These are phyloP conservation scores for Pteropus alecto DNA, from an alignment of 2,113 vertebrate genomes.

Conservation along the genomic window DNA sequence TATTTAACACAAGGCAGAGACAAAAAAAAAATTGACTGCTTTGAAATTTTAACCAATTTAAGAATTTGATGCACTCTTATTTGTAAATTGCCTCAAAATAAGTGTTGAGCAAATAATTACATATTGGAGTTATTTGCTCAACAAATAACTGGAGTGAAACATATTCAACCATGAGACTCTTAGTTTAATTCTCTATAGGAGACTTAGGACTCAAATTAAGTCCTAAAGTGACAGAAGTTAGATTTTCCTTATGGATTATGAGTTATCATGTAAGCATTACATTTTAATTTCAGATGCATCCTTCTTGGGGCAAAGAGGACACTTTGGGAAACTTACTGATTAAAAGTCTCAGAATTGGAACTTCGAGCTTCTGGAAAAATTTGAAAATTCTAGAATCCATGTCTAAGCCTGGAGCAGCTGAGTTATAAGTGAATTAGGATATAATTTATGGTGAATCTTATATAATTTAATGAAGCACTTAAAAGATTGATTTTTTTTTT, in stretches of 20 bases:
- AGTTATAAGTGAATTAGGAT: not conserved
- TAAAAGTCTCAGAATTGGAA: not conserved
- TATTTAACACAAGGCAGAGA: not conserved
- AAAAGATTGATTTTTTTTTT: not conserved
- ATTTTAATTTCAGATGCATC: not conserved
- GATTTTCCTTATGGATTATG: not conserved
- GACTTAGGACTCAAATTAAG: not conserved
- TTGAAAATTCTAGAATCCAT: not conserved
- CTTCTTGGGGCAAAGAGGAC: not conserved
- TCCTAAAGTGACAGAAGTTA: not conserved
- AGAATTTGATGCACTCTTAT: not conserved
- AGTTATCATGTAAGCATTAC: not conserved
- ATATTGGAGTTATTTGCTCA: not conserved
- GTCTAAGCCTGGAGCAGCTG: not conserved
- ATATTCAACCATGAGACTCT: not conserved
- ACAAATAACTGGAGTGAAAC: not conserved
- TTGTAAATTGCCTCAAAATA: conserved; percentile 17
- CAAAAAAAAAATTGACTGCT: not conserved
- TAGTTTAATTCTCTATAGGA: not conserved
- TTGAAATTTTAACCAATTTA: not conserved
- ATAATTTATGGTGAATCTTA: not conserved
- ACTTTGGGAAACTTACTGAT: not conserved
- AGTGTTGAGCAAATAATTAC: not conserved
- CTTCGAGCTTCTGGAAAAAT: not conserved
- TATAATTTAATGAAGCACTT: not conserved